Percentiles rank a stretch among this genome's conserved stretches.
phyloP scores from a whole-genome alignment of 1,140 invertebrate species.

The Cydia fagiglandana region DNA sequence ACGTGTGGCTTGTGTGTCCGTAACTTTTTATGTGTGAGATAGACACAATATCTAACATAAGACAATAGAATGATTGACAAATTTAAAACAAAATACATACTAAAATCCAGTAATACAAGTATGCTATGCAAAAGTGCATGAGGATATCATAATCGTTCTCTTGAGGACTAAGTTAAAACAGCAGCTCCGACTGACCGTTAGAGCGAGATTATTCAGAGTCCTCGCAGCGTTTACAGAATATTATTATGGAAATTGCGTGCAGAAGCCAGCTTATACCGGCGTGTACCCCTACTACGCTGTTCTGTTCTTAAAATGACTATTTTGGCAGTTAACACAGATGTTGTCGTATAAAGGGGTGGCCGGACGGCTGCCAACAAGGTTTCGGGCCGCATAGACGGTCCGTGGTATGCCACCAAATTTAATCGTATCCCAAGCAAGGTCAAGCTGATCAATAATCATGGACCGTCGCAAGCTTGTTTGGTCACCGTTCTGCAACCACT shows the following conservation, averaged over 20 bases:
- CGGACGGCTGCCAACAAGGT: too few species aligned
- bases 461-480: too few species aligned
- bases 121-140: not conserved
- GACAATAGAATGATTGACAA: not conserved
- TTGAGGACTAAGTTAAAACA: not conserved
- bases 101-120: not conserved
- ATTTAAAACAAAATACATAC: not conserved
- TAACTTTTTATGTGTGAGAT: too few species aligned
- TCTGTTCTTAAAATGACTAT: not conserved
- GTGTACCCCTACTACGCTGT: not conserved
- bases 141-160: not conserved
- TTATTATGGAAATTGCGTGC: conserved; percentile 31
- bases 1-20: too few species aligned
- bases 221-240: conserved; percentile 30
- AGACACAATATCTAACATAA: too few species aligned
- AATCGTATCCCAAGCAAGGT: too few species aligned
- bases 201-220: conserved; percentile 18
- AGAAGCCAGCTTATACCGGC: conserved; percentile 17
- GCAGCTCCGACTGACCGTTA: conserved; percentile 12
- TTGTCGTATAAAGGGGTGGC: not conserved
- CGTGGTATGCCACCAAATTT: too few species aligned
- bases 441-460: too few species aligned
- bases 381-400: too few species aligned
- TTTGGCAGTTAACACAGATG: not conserved
- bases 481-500: too few species aligned